Evolutionary conservation across 2,888 invertebrate species (phyloP).

Genomic region (Coenonympha arcania): DNA sequence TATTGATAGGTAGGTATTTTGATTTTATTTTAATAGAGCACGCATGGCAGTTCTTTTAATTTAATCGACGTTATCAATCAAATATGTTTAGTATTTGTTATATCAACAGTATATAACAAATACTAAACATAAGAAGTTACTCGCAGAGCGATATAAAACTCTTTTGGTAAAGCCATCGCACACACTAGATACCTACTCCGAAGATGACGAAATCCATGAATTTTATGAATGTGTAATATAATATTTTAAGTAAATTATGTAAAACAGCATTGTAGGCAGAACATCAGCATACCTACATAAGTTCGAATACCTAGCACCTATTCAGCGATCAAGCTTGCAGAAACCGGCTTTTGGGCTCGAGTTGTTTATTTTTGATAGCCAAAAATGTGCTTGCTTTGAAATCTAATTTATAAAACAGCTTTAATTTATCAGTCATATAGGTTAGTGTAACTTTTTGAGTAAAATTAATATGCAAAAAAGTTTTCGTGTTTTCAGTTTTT

Average conservation of each 20-base stretch:
- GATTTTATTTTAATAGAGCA: too few relatives aligned
- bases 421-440: too few relatives aligned
- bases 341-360: slow-evolving; percentile 25
- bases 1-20: too few relatives aligned
- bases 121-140: not conserved
- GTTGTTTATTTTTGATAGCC: slow-evolving; percentile 19
- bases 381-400: slow-evolving; percentile 15
- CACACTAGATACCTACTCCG: not conserved
- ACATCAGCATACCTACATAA: slow-evolving; percentile 7
- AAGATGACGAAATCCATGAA: not conserved
- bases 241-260: not conserved
- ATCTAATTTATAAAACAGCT: too few relatives aligned
- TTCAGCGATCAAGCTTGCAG: slow-evolving; percentile 21
- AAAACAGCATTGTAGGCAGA: not conserved
- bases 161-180: not conserved
- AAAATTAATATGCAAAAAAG: slow-evolving; percentile 15
- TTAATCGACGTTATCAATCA: too few relatives aligned
- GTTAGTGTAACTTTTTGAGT: too few relatives aligned
- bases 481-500: slow-evolving; percentile 18
- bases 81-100: too few relatives aligned
- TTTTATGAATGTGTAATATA: too few relatives aligned
- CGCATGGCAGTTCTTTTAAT: too few relatives aligned
- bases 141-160: not conserved
- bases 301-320: slow-evolving; percentile 19
- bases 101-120: too few relatives aligned